Percentiles rank a stretch among this genome's conserved stretches.
Evolutionary conservation across 2,113 vertebrate species (phyloP).

Genomic region (human (Homo sapiens)): DNA sequence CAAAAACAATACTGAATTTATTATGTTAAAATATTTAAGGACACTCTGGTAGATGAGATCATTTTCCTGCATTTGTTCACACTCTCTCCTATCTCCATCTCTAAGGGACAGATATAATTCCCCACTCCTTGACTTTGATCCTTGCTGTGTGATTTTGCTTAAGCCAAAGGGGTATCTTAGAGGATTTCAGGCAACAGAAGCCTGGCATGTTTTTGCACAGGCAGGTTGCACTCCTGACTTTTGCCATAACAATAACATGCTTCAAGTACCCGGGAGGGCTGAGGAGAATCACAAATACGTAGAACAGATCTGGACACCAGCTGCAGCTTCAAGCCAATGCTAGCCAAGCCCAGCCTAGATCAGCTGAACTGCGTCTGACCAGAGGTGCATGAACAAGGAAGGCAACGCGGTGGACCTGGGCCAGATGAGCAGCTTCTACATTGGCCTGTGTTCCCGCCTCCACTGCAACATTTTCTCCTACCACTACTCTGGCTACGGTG

Average conservation of each 20-base stretch:
- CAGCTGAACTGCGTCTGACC: background rate
- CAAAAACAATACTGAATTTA: background rate
- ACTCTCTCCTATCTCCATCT: background rate
- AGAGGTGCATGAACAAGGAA: background rate
- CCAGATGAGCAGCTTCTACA: slow-evolving; percentile 99
- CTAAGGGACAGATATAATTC: background rate
- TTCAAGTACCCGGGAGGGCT: background rate
- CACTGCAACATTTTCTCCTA: slow-evolving; percentile 99
- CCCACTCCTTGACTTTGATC: background rate
- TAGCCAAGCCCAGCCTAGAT: background rate
- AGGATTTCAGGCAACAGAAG: background rate
- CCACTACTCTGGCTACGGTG: slow-evolving; percentile 96
- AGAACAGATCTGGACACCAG: background rate
- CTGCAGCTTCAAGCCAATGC: background rate
- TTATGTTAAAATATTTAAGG: background rate
- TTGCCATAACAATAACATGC: background rate
- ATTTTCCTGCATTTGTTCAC: background rate
- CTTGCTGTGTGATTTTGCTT: background rate
- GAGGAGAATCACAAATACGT: background rate
- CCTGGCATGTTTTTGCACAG: background rate
- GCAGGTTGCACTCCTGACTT: background rate
- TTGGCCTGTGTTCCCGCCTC: slow-evolving; percentile 95
- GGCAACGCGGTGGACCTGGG: slow-evolving; percentile 98
- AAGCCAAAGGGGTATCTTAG: background rate
- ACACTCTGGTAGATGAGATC: background rate